phyloP scores from a whole-genome alignment of 1,140 invertebrate genomes.

The Zaprionus kolodkinae region DNA sequence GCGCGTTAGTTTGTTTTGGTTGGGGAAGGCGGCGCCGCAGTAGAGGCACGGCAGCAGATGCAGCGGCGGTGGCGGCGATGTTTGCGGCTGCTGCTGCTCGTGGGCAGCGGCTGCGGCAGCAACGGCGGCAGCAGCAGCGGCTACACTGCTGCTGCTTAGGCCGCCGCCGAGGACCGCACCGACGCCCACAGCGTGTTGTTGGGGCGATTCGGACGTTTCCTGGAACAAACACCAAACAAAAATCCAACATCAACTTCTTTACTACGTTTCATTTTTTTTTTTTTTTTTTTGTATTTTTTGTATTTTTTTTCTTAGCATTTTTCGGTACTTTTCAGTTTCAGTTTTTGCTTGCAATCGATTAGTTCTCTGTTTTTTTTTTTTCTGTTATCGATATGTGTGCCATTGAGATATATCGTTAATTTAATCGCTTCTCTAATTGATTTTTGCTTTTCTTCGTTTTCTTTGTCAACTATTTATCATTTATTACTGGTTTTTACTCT shows the following conservation, averaged over 20 bases:
- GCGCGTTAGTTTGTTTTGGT: constrained; percentile 94
- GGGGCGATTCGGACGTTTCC: constrained; percentile 91
- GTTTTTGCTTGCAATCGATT: constrained; percentile 79
- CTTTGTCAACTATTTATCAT: constrained; percentile 55
- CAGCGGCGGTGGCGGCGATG: constrained; percentile 59
- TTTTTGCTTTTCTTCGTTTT: constrained; percentile 80
- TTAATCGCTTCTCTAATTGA: constrained; percentile 57
- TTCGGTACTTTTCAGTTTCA: constrained; percentile 74
- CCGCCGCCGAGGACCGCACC: constrained; percentile 84
- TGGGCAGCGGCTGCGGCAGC: constrained; percentile 49
- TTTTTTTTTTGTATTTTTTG: constrained; percentile 50
- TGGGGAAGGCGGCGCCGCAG: constrained; percentile 93
- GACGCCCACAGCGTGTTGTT: constrained; percentile 84
- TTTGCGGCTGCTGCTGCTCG: constrained; percentile 52
- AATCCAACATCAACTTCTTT: constrained; percentile 95
- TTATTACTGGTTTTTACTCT: constrained; percentile 28
- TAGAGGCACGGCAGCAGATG: constrained; percentile 92
- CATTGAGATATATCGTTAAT: constrained; percentile 24
- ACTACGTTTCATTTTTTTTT: constrained; percentile 75
- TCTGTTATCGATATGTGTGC: constrained; percentile 49
- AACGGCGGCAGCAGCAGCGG: constrained; percentile 51
- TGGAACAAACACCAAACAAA: constrained; percentile 96
- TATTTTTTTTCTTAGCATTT: constrained; percentile 47
- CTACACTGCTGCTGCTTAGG: constrained; percentile 62
- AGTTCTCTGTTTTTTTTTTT: constrained; percentile 39